Percentiles rank a stretch among this genome's conserved stretches.
These are phyloP conservation scores for Hypotaenidia okinawae DNA, from an alignment of 2,797 vertebrate species.

Conservation along the genomic window DNA sequence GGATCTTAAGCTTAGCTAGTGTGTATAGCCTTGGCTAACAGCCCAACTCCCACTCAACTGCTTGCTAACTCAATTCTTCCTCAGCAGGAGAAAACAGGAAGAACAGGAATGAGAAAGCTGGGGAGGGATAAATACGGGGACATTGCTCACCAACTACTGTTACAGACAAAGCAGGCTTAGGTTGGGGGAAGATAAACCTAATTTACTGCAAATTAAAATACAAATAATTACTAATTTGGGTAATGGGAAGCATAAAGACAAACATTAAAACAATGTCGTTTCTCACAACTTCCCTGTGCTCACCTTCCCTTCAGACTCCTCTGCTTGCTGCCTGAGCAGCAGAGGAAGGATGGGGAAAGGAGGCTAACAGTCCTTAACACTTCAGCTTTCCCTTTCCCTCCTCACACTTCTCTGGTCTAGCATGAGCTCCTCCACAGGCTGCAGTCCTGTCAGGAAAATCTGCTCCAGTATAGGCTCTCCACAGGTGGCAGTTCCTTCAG, in stretches of 20 bases:
- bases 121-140: not conserved
- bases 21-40: not conserved
- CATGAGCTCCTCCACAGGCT: not conserved
- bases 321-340: no score
- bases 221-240: not conserved
- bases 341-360: not conserved
- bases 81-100: not conserved
- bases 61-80: not conserved
- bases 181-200: not conserved
- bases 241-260: not conserved
- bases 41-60: not conserved
- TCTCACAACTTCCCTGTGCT: not conserved
- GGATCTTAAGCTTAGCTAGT: not conserved
- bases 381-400: not conserved
- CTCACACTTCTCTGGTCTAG: not conserved
- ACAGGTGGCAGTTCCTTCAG: not conserved
- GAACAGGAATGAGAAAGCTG: not conserved
- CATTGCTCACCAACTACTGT: not conserved
- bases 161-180: not conserved
- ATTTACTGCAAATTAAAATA: not conserved
- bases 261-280: not conserved
- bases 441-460: slow-evolving; percentile 4
- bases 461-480: not conserved
- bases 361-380: not conserved
- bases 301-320: not conserved